Percentiles rank a stretch among this genome's conserved stretches.
Evolutionary conservation across 2,797 vertebrate genomes (phyloP).

Genomic region (Pteronotus mesoamericanus): DNA sequence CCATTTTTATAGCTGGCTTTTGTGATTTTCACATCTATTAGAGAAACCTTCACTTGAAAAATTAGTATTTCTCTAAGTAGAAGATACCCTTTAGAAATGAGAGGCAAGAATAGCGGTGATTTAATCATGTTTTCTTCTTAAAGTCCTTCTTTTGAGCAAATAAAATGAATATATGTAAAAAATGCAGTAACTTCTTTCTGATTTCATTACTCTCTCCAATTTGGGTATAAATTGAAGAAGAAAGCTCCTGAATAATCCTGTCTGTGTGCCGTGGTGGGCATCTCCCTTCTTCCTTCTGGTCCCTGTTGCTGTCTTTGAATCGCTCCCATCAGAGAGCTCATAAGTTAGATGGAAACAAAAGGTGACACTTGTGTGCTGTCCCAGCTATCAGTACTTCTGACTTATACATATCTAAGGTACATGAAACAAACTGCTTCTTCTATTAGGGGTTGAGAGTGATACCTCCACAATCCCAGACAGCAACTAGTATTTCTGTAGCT

Average conservation of each 20-base stretch:
- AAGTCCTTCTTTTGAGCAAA: neutral
- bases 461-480: neutral
- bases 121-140: neutral
- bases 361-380: neutral
- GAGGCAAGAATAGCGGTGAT: neutral
- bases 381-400: neutral
- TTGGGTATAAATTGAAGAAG: neutral
- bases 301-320: neutral
- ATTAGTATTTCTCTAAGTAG: neutral
- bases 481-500: neutral
- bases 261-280: neutral
- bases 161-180: neutral
- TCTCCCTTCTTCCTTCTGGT: neutral
- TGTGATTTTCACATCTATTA: neutral
- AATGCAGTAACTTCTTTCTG: neutral
- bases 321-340: rapidly evolving
- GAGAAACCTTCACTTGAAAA: neutral
- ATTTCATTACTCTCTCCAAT: neutral
- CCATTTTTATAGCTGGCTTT: neutral
- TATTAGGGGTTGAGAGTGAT: neutral
- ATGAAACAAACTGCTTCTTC: neutral
- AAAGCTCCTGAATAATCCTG: neutral
- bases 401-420: neutral
- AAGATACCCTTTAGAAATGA: neutral
- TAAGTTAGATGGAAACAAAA: neutral